Evolutionary conservation across 2,113 vertebrate genomes (phyloP), one percentile per base, ranked within the genome.

Genomic region (Oreotrochilus melanogaster): DNA sequence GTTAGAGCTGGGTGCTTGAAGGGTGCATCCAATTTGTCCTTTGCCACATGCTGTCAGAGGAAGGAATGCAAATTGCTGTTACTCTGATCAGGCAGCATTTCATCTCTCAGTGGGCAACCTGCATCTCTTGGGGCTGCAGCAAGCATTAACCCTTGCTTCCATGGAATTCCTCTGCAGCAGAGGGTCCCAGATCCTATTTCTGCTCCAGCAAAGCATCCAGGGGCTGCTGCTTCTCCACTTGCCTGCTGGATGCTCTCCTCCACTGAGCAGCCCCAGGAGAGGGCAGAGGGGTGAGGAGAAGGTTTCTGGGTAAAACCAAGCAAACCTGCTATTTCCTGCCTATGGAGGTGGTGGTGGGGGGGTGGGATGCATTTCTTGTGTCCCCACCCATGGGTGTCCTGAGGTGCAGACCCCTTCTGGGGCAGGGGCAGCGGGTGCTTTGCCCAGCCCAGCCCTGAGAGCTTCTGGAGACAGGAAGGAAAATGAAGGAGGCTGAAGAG

Each of bases 101-200:
- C 16, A 1, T 4, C 28, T 11, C 1, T 2, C 4, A 19, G 10
- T 1, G 1, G 64, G 54, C 43, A 10, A 4, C 0, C 35, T 5
- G 43, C 0, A 4, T 5, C 1, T 39, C 39, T 21, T 19, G 48
- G 72, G 76, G n/a, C 43, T 23, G 24, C 69, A 47, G 54, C n/a
- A 18, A 45, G 35, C 2, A 0, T 45, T 14, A 9, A n/a, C n/a
- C 27, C 62, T 7, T 7, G 9, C 14, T 35, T 71, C 82, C 58
- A 48, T 48, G 89, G 18, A 10, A 22, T 11, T 47, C 33, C 28
- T 10, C 43, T n/a, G 15, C 1, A 4, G 24, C 53, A 35, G 39
- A 48, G 61, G 28, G 10, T 42, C 47, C 31, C 27, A 31, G 45
- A 33, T 27, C 8, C 22, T 1, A 0, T 31, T 66, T 65, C 0